Base-by-base conservation (phyloP, 2,113 vertebrate species). In the Tauraco erythrolophus region DNA sequence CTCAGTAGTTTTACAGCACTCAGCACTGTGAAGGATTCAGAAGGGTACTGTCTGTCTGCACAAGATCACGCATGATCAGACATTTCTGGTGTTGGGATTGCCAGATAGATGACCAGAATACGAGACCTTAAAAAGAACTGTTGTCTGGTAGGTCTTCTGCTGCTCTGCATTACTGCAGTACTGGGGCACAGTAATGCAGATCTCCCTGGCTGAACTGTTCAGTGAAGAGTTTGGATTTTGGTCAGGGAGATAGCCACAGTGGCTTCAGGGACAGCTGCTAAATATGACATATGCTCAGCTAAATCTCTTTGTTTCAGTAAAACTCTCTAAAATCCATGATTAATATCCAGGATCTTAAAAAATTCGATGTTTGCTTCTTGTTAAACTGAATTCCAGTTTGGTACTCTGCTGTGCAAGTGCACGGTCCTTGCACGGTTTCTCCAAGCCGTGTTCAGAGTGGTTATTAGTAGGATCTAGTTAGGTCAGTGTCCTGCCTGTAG, bases 21-120 rank as follows among this genome's bases (percentile, higher is more conserved):
- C 11, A 4, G 25, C 22, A 2, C 14, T 31, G 30, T 31, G 74
- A 48, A 37, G 41, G 35, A 70, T 85, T 56, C 35, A 10, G 43
- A 58, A 56, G 11, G 6, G 2, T 46, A 19, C 46, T 2, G 3
- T 46, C n/a, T 60, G 18, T n/a, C 74, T 74, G 28, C 69, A 45
- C 10, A 27, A 11, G 54, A 24, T 62, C 24, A 45, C 6, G 4
- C 0, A 0, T 46, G 37, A 77, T n/a, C 37, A 46, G 65, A 39
- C 5, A 6, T 66, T 80, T 86, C 53, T 80, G 62, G 54, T 1
- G 4, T 51, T 41, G 37, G n/a, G 11, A 56, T 62, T 68, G 79
- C 53, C 35, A 31, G 35, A 43, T 2, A 72, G 30, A 39, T 89
- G 79, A 39, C 12, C 48, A 60, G 54, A 60, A 58, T 23, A 45